Percentiles rank a stretch among this genome's conserved stretches.
These are phyloP conservation scores for Dendrolimus houi DNA, from an alignment of 2,888 invertebrate genomes.

Conservation along the genomic window DNA sequence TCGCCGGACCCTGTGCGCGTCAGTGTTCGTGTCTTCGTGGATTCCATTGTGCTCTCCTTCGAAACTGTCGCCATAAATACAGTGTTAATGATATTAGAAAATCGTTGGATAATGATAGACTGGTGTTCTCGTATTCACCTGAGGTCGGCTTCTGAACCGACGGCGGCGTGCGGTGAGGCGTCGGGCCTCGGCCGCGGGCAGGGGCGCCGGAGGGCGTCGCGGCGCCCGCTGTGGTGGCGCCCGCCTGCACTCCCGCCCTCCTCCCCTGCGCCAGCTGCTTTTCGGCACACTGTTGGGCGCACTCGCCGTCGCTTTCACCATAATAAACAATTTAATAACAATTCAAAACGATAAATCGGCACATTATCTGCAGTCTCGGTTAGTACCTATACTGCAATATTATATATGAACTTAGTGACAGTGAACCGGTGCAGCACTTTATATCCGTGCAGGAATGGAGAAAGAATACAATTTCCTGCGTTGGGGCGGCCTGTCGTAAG, in stretches of 20 bases:
- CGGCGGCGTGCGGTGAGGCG: slow-evolving; percentile 1
- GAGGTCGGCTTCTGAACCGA: not conserved
- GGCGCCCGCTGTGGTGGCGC: not conserved
- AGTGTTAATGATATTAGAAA: not conserved
- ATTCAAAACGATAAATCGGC: not conserved
- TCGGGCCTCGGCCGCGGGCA: slow-evolving; percentile 1
- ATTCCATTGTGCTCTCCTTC: not conserved
- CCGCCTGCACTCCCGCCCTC: not conserved
- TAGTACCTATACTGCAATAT: not conserved
- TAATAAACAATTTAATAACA: not conserved
- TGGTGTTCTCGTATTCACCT: not conserved
- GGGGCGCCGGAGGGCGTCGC: not conserved
- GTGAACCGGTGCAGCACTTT: too few relatives aligned
- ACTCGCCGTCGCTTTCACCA: slow-evolving; percentile 31
- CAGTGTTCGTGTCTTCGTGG: not conserved
- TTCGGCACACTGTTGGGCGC: slow-evolving; percentile 39
- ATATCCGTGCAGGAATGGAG: too few relatives aligned
- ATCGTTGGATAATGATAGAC: not conserved
- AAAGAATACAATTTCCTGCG: too few relatives aligned
- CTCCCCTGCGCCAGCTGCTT: slow-evolving; percentile 23
- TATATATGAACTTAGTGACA: not conserved
- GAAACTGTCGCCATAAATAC: not conserved
- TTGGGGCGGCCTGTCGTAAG: too few relatives aligned
- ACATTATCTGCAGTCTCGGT: not conserved
- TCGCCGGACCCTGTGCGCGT: slow-evolving; percentile 1